Percentiles rank a stretch among this genome's conserved stretches.
Conservation (phyloP, 23 tunicate species). For the Clavelina lepadiformis region DNA sequence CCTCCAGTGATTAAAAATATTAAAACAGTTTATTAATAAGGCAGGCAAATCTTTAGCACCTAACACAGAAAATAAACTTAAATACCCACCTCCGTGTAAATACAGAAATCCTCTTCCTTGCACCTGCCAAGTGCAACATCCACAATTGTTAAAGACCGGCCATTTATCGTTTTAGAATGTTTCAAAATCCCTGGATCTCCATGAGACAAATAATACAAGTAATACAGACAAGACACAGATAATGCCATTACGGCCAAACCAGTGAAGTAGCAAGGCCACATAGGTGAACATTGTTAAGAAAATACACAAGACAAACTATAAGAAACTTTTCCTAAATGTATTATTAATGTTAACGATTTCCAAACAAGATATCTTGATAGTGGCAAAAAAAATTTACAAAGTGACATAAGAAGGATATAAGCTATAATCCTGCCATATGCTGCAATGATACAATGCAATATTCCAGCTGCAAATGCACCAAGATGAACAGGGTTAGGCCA, state of each 20-base stretch:
- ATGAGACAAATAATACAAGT: constrained; percentile 23
- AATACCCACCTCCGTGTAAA: constrained; percentile 54
- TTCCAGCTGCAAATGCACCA: constrained; percentile 72
- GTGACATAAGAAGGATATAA: constrained; percentile 33
- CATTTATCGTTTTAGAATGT: constrained; percentile 8
- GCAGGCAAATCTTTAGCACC: too few relatives aligned
- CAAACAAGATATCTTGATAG: neutral
- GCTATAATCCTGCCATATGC: constrained; percentile 8
- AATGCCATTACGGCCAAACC: neutral
- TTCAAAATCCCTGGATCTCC: constrained; percentile 64
- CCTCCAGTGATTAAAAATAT: too few relatives aligned
- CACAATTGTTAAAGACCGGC: constrained; percentile 29
- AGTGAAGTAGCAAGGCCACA: constrained; percentile 58
- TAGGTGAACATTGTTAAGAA: too few relatives aligned
- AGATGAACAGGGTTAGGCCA: constrained; percentile 85
- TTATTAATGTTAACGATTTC: neutral
- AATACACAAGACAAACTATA: neutral
- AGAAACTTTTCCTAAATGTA: neutral
- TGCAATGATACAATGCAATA: constrained; percentile 60
- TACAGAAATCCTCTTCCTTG: constrained; percentile 65
- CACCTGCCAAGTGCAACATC: constrained; percentile 70
- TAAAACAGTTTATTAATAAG: too few relatives aligned
- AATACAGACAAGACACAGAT: constrained; percentile 15
- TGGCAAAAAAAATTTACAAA: neutral
- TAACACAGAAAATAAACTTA: constrained; percentile 1